These are phyloP conservation scores for Brachylomia viminalis DNA, from an alignment of 2,888 invertebrate genomes.

Conservation along the genomic window DNA sequence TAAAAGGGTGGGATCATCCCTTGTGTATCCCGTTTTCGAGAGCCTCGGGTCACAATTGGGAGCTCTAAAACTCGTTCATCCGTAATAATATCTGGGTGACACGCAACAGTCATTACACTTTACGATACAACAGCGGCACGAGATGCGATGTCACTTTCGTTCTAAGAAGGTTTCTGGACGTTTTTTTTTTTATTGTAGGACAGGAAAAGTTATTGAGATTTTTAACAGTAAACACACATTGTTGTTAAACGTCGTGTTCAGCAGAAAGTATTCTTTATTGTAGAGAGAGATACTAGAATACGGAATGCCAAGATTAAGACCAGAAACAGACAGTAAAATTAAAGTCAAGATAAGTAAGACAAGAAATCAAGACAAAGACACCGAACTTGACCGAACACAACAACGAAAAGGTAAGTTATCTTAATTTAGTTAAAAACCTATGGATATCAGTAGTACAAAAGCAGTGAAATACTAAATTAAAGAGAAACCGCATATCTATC, in stretches of 20 bases:
- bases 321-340: neutral
- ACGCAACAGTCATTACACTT: slow-evolving; percentile 58
- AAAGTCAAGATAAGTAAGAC: too few species aligned
- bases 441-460: neutral
- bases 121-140: slow-evolving; percentile 42
- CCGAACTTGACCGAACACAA: too few species aligned
- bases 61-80: slow-evolving; percentile 57
- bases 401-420: neutral
- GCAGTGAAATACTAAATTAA: neutral
- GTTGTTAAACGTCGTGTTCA: neutral
- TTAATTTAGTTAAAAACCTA: neutral
- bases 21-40: slow-evolving; percentile 38
- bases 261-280: neutral
- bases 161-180: neutral
- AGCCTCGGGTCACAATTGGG: slow-evolving; percentile 40
- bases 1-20: slow-evolving; percentile 52
- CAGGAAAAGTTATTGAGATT: neutral
- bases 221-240: neutral
- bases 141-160: slow-evolving; percentile 1
- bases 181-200: neutral
- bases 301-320: neutral
- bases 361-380: too few species aligned
- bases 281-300: neutral
- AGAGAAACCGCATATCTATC: slow-evolving; percentile 23
- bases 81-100: slow-evolving; percentile 70